Evolutionary conservation across 2,113 vertebrate genomes (phyloP), one percentile per base, ranked within the genome.

Genomic region (Rhinopithecus roxellana): DNA sequence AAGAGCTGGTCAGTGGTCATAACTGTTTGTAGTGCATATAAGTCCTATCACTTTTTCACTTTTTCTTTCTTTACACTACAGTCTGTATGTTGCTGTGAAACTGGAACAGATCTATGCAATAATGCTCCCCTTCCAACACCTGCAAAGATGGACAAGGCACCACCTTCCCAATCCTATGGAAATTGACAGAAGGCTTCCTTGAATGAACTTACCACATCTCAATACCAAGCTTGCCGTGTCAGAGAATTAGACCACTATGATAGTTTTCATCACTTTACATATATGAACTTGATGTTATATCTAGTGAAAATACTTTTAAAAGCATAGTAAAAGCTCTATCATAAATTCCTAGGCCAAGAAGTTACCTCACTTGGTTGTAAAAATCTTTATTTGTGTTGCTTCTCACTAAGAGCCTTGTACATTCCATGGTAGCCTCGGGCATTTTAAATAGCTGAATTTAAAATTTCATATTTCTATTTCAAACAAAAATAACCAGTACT

Each of bases 401-500:
- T 45, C n/a, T 93, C 59, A 45, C 81, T 67, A 17, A 79, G 75
- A 95, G 74, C 64, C n/a, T 95, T 97, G 77, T 94, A 93, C 20
- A 94, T 83, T 79, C 23, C 45, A 38, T 50, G 59, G 85, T 70
- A 93, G 70, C 95, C 74, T 82, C 32, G 0, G 79, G 96, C 81
- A 67, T 94, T 93, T 83, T 43, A 72, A 94, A 96, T 45, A 94
- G 89, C 93, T 94, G 93, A 83, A 97, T 94, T 97, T 74, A 93
- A 96, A 90, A 82, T 96, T 96, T 97, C 93, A 94, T 85, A 96
- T 96, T 96, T 98, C 93, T 91, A 82, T 96, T 93, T 96, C 93
- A 98, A 98, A 96, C 87, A 92, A 96, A 97, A 97, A 90, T 79
- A 96, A 89, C 61, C 91, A 96, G 81, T 13, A 67, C 92, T 92